Base-by-base conservation (phyloP, 2,888 invertebrate species). In the Osmoderma eremita region DNA sequence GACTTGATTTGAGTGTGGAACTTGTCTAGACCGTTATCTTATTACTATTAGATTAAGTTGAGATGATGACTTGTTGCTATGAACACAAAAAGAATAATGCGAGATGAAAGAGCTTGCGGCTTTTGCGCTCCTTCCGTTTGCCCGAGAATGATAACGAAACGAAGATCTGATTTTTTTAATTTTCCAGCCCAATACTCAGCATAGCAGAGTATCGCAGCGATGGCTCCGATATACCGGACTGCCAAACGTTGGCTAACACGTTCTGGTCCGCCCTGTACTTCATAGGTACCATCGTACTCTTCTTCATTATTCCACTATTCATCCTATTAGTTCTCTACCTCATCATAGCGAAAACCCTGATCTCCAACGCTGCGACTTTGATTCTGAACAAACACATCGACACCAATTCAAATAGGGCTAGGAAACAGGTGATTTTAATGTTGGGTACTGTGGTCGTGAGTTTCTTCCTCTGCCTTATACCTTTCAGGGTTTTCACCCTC, bases 391-490 rank as follows among this genome's bases (percentile, higher is more conserved):
- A 91, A 79, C 90, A 90, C 70, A 87, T 90, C 65, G 89, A 91
- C 70, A 89, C 88, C 51, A 89, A 90, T 77, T 89, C 90, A 69
- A 84, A 86, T 4, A 86, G 91, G 76, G 92, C 92, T 0, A 86
- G 92, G 73, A 88, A 88, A 75, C 94, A 95, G 84, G 94, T 94
- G 17, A 93, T 94, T 41, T 80, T 93, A 65, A 94, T 95, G 94
- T 84, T 95, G 67, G 91, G 92, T 49, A 92, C 94, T 0, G 94
- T 95, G 15, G 94, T 95, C 2, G 80, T 94, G 62, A 91, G 93
- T 75, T 96, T 95, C 80, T 96, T 96, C 82, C 81, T 95, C 36
- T 95, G 95, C 78, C 84, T 96, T 51, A 88, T 95, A 81, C 96
- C 96, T 0, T 94, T 95, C 78, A 88, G 94, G 70, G 87, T 94